phyloP scores from a whole-genome alignment of 1,140 invertebrate genomes.

The Drosophila rhopaloa region DNA sequence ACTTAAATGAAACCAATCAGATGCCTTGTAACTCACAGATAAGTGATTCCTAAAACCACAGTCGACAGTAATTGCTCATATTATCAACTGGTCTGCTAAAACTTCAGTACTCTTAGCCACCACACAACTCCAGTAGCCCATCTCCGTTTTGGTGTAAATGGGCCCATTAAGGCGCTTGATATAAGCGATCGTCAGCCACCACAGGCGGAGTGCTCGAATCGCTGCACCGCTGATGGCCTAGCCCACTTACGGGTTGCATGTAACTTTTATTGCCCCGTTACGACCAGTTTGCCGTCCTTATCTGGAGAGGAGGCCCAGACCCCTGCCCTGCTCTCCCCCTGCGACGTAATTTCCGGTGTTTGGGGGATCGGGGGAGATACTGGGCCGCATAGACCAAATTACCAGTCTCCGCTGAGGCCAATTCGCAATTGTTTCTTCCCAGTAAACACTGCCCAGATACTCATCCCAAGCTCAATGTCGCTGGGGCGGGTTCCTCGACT shows the following conservation, averaged over 20 bases:
- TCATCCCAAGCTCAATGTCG: background rate
- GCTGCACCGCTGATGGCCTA: slow-evolving; percentile 17
- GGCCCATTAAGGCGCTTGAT: slow-evolving; percentile 45
- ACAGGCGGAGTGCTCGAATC: slow-evolving; percentile 21
- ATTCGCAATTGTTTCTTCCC: slow-evolving; percentile 55
- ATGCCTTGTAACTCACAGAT: slow-evolving; percentile 1
- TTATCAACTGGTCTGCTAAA: background rate
- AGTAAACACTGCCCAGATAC: slow-evolving; percentile 11
- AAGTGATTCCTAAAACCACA: slow-evolving; percentile 10
- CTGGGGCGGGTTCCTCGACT: slow-evolving; percentile 24
- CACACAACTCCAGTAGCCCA: slow-evolving; percentile 45
- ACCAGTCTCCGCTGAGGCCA: slow-evolving; percentile 14
- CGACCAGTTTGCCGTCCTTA: slow-evolving; percentile 38
- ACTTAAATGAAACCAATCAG: slow-evolving; percentile 2
- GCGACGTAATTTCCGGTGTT: slow-evolving; percentile 37
- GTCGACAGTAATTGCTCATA: background rate
- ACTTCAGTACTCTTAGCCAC: background rate
- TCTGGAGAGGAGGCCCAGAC: slow-evolving; percentile 23
- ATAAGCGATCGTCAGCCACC: slow-evolving; percentile 8
- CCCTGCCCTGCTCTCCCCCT: background rate
- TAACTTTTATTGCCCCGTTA: slow-evolving; percentile 47
- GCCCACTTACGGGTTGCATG: slow-evolving; percentile 30
- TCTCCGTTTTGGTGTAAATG: slow-evolving; percentile 41
- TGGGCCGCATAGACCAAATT: slow-evolving; percentile 34
- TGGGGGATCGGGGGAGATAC: background rate